A percentile compares a stretch with the other conserved stretches of the same genome.
Evolutionary conservation across 2,888 invertebrate genomes (phyloP).

Genomic region (Dione juno): DNA sequence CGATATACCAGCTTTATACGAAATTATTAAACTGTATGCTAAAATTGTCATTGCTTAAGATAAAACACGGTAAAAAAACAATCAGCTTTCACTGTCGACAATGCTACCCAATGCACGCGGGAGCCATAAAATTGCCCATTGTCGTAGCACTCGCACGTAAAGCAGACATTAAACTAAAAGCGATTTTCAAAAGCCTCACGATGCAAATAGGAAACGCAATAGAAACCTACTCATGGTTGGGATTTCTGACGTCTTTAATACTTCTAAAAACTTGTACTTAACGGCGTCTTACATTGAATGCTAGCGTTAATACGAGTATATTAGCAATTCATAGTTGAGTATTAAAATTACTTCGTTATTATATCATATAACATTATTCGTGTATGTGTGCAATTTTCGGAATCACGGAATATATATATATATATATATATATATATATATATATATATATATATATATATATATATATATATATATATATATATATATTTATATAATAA

Average conservation of each 20-base stretch:
- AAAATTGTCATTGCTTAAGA: neutral
- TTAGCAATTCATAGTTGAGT: slow-evolving; percentile 20
- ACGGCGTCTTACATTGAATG: slow-evolving; percentile 31
- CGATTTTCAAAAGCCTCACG: slow-evolving; percentile 69
- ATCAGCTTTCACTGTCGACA: slow-evolving; percentile 29
- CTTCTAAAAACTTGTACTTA: slow-evolving; percentile 34
- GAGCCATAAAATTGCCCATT: slow-evolving; percentile 69
- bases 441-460: too few species aligned
- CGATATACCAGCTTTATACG: neutral
- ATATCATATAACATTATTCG: neutral
- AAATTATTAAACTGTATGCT: neutral
- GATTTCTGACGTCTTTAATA: slow-evolving; percentile 40
- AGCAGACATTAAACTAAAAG: slow-evolving; percentile 71
- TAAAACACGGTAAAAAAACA: slow-evolving; percentile 25
- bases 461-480: too few species aligned
- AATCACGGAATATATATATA: neutral
- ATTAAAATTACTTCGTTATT: slow-evolving; percentile 21
- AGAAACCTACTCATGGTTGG: slow-evolving; percentile 41
- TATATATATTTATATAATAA: slow-evolving; percentile 2
- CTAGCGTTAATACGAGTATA: neutral
- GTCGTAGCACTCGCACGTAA: slow-evolving; percentile 66
- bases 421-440: too few species aligned
- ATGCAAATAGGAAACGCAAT: slow-evolving; percentile 59
- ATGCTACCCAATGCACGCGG: slow-evolving; percentile 47
- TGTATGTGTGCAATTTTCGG: neutral